phyloP scores from a whole-genome alignment of 2,113 vertebrate genomes.

The Dendrocopos noguchii region DNA sequence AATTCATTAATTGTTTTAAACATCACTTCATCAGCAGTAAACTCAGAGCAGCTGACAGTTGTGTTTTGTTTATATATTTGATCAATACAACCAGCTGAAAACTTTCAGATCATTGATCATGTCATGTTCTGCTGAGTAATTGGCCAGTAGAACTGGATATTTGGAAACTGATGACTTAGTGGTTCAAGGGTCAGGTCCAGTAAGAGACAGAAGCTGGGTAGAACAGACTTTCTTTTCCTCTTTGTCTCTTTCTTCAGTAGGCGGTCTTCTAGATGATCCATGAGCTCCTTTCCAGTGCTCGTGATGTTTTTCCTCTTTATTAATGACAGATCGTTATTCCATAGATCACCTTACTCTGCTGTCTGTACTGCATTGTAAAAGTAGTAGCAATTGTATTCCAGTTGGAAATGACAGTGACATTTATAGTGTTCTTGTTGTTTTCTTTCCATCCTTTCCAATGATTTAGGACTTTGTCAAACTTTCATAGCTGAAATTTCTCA shows the following conservation, averaged over 20 bases:
- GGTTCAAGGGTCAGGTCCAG: constrained; percentile 67
- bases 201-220: constrained; percentile 51
- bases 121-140: constrained; percentile 76
- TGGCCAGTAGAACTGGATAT: constrained; percentile 68
- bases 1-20: constrained; percentile 78
- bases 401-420: background rate
- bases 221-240: constrained; percentile 41
- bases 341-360: constrained; percentile 26
- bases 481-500: constrained; percentile 6
- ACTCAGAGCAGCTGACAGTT: constrained; percentile 75
- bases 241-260: constrained; percentile 22
- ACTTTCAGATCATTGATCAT: constrained; percentile 77
- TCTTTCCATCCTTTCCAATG: constrained; percentile 10
- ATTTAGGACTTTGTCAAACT: background rate
- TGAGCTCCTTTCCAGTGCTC: background rate
- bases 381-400: background rate
- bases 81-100: constrained; percentile 76
- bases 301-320: constrained; percentile 57
- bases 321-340: constrained; percentile 24
- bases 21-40: constrained; percentile 70
- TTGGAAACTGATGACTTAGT: constrained; percentile 73
- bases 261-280: constrained; percentile 23
- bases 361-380: background rate
- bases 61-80: constrained; percentile 74
- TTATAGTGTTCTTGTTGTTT: background rate